Base-by-base conservation (phyloP, 23 tunicate species). In the Diplosoma virens region DNA sequence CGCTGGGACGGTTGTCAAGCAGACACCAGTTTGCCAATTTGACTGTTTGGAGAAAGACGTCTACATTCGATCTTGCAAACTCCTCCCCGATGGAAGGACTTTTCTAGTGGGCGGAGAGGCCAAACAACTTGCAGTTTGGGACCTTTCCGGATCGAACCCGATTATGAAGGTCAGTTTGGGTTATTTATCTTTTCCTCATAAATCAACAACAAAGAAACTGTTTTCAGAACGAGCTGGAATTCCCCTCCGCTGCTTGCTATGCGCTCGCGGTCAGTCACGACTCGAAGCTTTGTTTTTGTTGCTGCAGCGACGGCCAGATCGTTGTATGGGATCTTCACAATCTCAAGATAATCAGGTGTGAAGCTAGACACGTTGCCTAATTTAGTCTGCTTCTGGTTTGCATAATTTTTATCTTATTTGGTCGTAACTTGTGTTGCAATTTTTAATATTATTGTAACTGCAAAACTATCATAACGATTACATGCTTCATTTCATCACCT, bases 41-140 rank as follows among this genome's bases (percentile, higher is more conserved):
- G 98, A 93, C 22, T 93, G 98, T 52, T 79, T 93, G 24, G 81
- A 82, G 47, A 80, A 86, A 17, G 98, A 93, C 56, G 82, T 75
- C 66, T 93, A 93, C 56, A 93, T 93, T 17, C 77, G 98, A 41
- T 86, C 93, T 37, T 93, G 98, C 67, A 93, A 93, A 64, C 37
- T 93, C 37, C 76, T 93, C 0, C 89, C 94, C 23, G 98, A 93
- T 27, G 89, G 89, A 0, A 76, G 98, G 21, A 93, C 98, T 21
- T 73, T 93, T 41, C 59, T 93, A 22, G 94, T 93, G 32, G 98
- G 98, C 5, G 98, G 98, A 34, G 98, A 93, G 34, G 94, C 98
- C 7, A 81, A 79, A 35, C 87, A 85, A 22, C 74, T 93, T 11
- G 71, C 93, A 20, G 84, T 93, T 30, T 93, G 98, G 98, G 98